Evolutionary conservation across 2,888 invertebrate species (phyloP), one percentile per base, ranked within the genome.

Genomic region (Slavum lentiscoides): DNA sequence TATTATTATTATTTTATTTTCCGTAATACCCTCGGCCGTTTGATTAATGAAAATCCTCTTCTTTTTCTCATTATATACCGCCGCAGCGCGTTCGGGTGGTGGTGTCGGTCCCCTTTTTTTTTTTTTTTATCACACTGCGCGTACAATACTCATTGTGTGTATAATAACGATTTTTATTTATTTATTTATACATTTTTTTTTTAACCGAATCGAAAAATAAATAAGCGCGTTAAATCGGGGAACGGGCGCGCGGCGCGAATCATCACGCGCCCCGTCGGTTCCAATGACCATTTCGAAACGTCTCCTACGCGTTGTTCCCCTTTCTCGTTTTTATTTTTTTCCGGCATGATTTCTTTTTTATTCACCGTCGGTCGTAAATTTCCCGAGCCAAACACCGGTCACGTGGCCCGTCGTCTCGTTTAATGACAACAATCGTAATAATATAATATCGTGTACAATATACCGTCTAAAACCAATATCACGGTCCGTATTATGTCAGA

Each of bases 251-350:
- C 43, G 43, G 1, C n/a, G 68, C n/a, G 68, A 62, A 77, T 80
- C 80, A 72, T 80, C 80, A 72, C 72, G 37, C 80, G 80, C 23
- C 55, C 72, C 64, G 72, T 80, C 80, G 62, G 64, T 72, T 66
- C 64, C 80, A 43, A 80, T 80, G 80, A 80, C 64, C 72, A 53
- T 80, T 80, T 80, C n/a, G 43, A 53, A 69, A 19, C 58, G 64
- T 66, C 55, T 77, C 69, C 62, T n/a, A 11, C 39, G 62, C 39
- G 43, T 30, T 5, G n/a, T n/a, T n/a, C 68, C 70, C 61, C 11
- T 39, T 62, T 49, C 68, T 19, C 15, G 53, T n/a, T 68, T 53
- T 49, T 58, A 37, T 72, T 59, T 59, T 72, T 59, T 58, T 68
- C 58, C 13, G 49, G 49, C 3, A 11, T 8, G 11, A 49, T 11